Evolutionary conservation across 1,140 invertebrate species (phyloP), one percentile per base, ranked within the genome.

Genomic region (Magallana gigas): DNA sequence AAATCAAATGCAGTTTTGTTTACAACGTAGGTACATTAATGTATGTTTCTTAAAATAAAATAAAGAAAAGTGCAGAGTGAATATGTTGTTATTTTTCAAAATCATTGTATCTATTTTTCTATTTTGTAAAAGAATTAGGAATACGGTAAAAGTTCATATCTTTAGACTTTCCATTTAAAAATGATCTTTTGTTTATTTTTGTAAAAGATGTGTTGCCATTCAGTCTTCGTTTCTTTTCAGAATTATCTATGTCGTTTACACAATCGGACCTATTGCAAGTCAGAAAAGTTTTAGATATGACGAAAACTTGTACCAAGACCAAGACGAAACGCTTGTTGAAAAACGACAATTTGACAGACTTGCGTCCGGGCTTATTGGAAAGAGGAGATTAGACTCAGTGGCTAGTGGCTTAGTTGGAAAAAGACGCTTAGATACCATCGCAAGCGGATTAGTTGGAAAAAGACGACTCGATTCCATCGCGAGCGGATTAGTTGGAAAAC

Each of bases 391-490:
- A 6, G 92, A 91, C 58, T 58, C 84, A 5, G 59, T 93, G 23
- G 92, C 90, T 11, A 91, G 87, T 82, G 90, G 90, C 16, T 68
- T 91, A 8, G 87, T 93, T n/a, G 92, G 91, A 18, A 92, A 92
- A 87, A 59, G 91, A 36, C 81, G 62, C 4, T 76, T 92, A 57
- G 92, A 91, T 83, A 11, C 85, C 0, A 62, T 92, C 2, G 91
- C 92, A 12, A 91, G 87, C 80, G 91, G 92, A 59, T 84, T 91
- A n/a, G 87, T 91, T 29, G 91, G 90, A 0, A 91, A 92, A 85
- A 36, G 90, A n/a, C 62, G 82, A 11, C 56, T 90, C 8, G 88
- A 88, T 59, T 18, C 18, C n/a, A 29, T 90, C 6, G 90, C 90
- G 11, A 89, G 82, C 84, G 88, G 88, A 16, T 68, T 89, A 36